Evolutionary conservation across 1,140 invertebrate genomes (phyloP).

Genomic region (Conopomorpha cramerella): DNA sequence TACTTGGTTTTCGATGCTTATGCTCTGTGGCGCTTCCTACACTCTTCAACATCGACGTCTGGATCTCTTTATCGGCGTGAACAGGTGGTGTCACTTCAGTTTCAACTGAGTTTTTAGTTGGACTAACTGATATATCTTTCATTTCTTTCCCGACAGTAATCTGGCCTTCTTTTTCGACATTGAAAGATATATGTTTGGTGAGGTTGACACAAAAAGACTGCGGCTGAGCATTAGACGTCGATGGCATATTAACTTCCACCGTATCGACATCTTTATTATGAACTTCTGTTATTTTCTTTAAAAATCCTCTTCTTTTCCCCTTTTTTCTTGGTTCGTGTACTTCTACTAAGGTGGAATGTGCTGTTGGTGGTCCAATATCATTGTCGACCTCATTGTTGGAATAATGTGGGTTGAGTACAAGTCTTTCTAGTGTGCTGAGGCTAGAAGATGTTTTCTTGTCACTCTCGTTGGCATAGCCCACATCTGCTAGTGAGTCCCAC

Average conservation of each 20-base stretch:
- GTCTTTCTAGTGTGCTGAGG: conserved; percentile 64
- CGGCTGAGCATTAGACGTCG: conserved; percentile 15
- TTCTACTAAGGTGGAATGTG: conserved; percentile 49
- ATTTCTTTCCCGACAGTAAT: conserved; percentile 23
- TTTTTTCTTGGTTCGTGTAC: conserved; percentile 18
- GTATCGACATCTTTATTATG: conserved; percentile 36
- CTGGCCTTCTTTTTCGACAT: conserved; percentile 37
- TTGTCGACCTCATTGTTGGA: conserved; percentile 35
- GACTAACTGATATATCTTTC: conserved; percentile 24
- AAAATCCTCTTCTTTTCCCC: conserved; percentile 24
- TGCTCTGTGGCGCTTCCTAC: conserved; percentile 13
- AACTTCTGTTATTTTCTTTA: conserved; percentile 31
- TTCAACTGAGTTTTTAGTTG: conserved; percentile 21
- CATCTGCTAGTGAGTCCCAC: conserved; percentile 79
- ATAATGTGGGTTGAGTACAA: conserved; percentile 55
- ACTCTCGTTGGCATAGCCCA: conserved; percentile 69
- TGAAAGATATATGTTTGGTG: conserved; percentile 49
- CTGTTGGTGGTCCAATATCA: conserved; percentile 33
- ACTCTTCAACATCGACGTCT: conserved; percentile 29
- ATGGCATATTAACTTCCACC: conserved; percentile 34
- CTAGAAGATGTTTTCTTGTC: conserved; percentile 42
- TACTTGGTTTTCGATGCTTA: neutral
- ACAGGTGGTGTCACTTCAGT: conserved; percentile 12
- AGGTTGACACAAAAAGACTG: conserved; percentile 41
- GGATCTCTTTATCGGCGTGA: conserved; percentile 45